phyloP scores from a whole-genome alignment of 1,140 invertebrate species.

The Atta texana region DNA sequence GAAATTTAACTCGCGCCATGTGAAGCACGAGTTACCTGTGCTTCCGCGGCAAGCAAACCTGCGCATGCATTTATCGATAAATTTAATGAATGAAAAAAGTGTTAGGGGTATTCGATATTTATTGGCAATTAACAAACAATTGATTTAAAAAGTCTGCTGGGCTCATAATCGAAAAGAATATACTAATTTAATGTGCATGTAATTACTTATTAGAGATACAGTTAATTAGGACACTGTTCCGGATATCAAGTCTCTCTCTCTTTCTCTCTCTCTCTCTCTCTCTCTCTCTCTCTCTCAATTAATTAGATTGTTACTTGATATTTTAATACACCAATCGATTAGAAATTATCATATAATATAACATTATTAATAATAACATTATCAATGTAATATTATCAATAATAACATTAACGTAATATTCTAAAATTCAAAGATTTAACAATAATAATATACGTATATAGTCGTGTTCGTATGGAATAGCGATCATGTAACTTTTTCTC shows the following conservation, averaged over 20 bases:
- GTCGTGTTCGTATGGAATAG: no score
- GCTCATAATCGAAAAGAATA: not conserved
- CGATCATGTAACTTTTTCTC: no score
- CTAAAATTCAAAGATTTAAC: not conserved
- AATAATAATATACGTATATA: no score
- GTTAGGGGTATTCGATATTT: conserved; percentile 19
- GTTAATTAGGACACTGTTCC: not conserved
- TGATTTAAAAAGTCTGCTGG: not conserved
- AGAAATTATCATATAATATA: not conserved
- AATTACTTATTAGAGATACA: not conserved
- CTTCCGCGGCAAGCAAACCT: not conserved
- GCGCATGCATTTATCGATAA: not conserved
- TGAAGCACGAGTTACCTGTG: conserved; percentile 16
- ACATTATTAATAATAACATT: no score
- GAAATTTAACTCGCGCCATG: conserved; percentile 52
- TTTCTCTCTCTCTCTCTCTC: no score
- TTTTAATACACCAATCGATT: not conserved
- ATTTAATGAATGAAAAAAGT: conserved; percentile 55
- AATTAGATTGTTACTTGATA: not conserved
- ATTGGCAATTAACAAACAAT: conserved; percentile 19
- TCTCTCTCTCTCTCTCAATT: no score
- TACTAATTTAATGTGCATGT: not conserved
- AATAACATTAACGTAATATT: not conserved
- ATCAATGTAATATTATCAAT: not conserved
- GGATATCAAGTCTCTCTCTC: no score